Percentiles rank a stretch among this genome's conserved stretches.
These are phyloP conservation scores for Sipha maydis DNA, from an alignment of 2,888 invertebrate genomes.

Conservation along the genomic window DNA sequence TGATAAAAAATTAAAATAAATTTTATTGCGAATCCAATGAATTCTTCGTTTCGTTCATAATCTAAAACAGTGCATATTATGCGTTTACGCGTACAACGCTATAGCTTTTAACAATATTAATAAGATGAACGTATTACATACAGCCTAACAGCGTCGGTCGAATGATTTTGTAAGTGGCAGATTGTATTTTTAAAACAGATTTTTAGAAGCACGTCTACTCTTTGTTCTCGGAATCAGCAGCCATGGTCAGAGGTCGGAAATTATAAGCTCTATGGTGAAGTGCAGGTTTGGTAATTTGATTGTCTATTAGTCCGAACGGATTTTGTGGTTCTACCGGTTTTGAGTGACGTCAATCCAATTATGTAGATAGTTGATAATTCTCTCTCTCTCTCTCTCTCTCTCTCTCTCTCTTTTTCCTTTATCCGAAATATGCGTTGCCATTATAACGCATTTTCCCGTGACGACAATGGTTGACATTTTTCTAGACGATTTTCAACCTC, in stretches of 20 bases:
- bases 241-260: background rate
- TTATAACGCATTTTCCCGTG: no score
- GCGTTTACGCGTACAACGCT: no score
- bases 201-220: background rate
- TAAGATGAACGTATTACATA: no score
- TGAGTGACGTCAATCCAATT: constrained; percentile 36
- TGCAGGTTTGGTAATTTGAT: constrained; percentile 3
- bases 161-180: background rate
- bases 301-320: constrained; percentile 28
- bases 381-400: background rate
- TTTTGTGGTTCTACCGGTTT: constrained; percentile 20
- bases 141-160: background rate
- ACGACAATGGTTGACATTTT: background rate
- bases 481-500: background rate
- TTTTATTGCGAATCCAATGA: no score
- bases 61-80: no score
- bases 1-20: no score
- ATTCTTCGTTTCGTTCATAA: no score
- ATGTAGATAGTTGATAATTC: background rate
- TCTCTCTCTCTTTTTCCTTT: no score
- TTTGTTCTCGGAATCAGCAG: background rate
- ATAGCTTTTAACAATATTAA: background rate
- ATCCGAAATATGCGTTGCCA: background rate
- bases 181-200: background rate
- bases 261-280: background rate